Evolutionary conservation across 2,113 vertebrate species (phyloP).

Genomic region (Stercorarius parasiticus): DNA sequence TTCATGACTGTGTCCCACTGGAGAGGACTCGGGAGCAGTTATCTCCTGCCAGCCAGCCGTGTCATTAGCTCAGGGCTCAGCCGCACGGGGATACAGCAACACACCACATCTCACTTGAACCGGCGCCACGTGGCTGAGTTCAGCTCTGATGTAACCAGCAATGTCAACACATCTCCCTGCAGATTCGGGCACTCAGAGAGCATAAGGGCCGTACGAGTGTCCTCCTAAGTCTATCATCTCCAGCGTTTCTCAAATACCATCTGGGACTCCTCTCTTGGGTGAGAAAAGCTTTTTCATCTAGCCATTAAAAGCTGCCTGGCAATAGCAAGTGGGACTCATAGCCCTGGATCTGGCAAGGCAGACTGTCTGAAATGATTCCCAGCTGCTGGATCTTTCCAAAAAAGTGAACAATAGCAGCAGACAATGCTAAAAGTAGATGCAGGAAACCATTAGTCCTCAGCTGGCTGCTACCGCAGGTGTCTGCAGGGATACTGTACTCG

Average conservation of each 20-base stretch:
- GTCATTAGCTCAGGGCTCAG: neutral
- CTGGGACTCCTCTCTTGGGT: slow-evolving; percentile 1
- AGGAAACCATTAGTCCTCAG: slow-evolving; percentile 12
- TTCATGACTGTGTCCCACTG: neutral
- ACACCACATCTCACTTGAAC: neutral
- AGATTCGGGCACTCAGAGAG: neutral
- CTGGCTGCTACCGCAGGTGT: slow-evolving; percentile 13
- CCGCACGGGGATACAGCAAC: neutral
- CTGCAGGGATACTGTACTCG: neutral
- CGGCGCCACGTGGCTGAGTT: neutral
- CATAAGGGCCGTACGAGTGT: neutral
- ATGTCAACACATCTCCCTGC: neutral
- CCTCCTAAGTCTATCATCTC: neutral
- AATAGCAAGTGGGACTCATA: neutral
- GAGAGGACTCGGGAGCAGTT: neutral
- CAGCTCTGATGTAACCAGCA: neutral
- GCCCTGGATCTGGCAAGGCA: slow-evolving; percentile 42
- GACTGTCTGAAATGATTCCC: slow-evolving; percentile 50
- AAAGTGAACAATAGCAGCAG: slow-evolving; percentile 2
- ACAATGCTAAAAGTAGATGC: slow-evolving; percentile 24
- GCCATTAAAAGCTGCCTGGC: slow-evolving; percentile 43
- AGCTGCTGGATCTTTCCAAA: slow-evolving; percentile 27
- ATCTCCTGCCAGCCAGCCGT: neutral
- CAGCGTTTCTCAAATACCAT: neutral
- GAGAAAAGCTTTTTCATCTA: slow-evolving; percentile 7